phyloP scores from a whole-genome alignment of 2,113 vertebrate genomes.

The Onychorhynchus coronatus region DNA sequence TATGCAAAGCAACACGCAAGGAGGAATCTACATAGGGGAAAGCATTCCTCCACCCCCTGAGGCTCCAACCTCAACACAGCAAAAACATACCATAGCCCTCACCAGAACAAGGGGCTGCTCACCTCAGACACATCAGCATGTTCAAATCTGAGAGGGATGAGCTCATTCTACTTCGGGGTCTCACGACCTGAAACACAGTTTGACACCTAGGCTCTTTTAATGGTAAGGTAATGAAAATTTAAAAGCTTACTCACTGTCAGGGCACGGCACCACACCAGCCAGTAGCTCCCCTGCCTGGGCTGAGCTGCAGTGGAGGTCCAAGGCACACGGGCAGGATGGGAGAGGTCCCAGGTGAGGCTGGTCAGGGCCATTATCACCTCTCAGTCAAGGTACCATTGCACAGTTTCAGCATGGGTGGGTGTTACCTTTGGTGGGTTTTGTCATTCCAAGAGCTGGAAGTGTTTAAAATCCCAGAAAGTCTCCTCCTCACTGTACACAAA shows the following conservation, averaged over 20 bases:
- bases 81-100: not conserved
- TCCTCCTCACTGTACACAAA: not conserved
- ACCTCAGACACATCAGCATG: not conserved
- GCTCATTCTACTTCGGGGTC: not conserved
- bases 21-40: not conserved
- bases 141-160: not conserved
- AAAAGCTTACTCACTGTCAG: not conserved
- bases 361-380: not conserved
- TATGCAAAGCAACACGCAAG: not conserved
- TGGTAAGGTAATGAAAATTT: not conserved
- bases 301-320: not conserved
- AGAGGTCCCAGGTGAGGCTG: not conserved
- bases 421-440: not conserved
- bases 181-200: not conserved
- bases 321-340: not conserved
- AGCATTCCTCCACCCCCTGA: not conserved
- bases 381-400: not conserved
- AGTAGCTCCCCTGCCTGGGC: not conserved
- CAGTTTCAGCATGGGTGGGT: not conserved
- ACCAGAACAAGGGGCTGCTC: not conserved
- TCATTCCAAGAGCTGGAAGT: not conserved
- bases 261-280: not conserved
- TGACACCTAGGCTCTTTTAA: not conserved
- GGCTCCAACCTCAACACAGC: not conserved
- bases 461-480: not conserved